Percentiles rank a stretch among this genome's conserved stretches.
phyloP scores from a whole-genome alignment of 2,113 vertebrate genomes.

The Nyctereutes procyonoides region DNA sequence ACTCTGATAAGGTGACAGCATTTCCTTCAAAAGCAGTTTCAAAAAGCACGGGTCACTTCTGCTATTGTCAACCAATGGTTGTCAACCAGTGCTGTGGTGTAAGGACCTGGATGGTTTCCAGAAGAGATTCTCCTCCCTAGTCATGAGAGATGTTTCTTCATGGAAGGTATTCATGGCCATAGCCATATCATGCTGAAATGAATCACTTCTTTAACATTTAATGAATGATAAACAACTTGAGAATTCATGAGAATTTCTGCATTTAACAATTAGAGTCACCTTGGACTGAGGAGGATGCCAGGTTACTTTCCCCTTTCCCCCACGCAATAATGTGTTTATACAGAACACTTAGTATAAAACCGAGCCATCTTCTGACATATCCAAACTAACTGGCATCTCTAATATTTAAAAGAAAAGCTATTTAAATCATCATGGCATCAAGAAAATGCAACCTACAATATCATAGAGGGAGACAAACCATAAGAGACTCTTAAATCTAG shows the following conservation, averaged over 20 bases:
- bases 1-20: background rate
- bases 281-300: fast-evolving
- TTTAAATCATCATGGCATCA: background rate
- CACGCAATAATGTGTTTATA: fast-evolving
- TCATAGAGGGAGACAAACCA: background rate
- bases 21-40: background rate
- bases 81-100: fast-evolving
- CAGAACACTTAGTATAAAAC: background rate
- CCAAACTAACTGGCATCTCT: background rate
- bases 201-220: background rate
- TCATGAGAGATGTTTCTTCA: background rate
- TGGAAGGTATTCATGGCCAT: background rate
- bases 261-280: background rate
- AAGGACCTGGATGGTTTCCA: background rate
- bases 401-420: background rate
- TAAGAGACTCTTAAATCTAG: background rate
- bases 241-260: background rate
- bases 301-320: background rate
- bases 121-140: background rate
- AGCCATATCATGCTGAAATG: background rate
- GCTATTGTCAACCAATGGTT: too few species aligned
- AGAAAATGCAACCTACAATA: background rate
- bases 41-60: background rate
- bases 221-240: background rate
- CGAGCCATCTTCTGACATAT: background rate